These are phyloP conservation scores for Heliconius erato DNA, from an alignment of 2,888 invertebrate genomes.

Conservation along the genomic window DNA sequence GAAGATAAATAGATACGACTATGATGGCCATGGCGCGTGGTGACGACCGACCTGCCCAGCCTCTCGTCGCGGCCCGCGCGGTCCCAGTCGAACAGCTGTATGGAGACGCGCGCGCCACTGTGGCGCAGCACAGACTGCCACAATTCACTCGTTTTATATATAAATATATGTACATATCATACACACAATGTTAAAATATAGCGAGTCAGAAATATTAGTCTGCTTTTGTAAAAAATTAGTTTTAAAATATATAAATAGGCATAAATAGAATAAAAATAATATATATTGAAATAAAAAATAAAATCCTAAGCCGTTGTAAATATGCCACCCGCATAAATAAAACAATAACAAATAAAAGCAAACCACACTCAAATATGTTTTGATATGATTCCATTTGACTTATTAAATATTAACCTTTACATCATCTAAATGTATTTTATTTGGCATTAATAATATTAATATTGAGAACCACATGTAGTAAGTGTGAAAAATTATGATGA, in stretches of 20 bases:
- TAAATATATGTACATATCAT: conserved; percentile 45
- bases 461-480: neutral
- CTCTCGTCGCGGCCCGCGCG: conserved; percentile 95
- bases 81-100: conserved; percentile 96
- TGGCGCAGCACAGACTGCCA: conserved; percentile 79
- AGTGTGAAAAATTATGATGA: conserved; percentile 44
- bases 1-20: conserved; percentile 2
- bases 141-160: conserved; percentile 65
- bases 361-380: conserved; percentile 52
- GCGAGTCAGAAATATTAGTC: conserved; percentile 42
- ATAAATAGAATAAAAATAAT: neutral
- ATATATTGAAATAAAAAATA: neutral
- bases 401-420: conserved; percentile 38
- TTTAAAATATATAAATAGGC: neutral
- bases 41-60: conserved; percentile 92
- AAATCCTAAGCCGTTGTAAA: conserved; percentile 21
- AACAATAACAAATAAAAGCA: conserved; percentile 22
- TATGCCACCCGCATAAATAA: conserved; percentile 22
- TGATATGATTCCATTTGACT: conserved; percentile 41
- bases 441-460: neutral
- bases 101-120: conserved; percentile 69
- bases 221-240: conserved; percentile 25
- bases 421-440: conserved; percentile 8
- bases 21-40: conserved; percentile 5
- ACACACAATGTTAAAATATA: conserved; percentile 30